phyloP scores from a whole-genome alignment of 2,113 vertebrate species.

The Riparia riparia region DNA sequence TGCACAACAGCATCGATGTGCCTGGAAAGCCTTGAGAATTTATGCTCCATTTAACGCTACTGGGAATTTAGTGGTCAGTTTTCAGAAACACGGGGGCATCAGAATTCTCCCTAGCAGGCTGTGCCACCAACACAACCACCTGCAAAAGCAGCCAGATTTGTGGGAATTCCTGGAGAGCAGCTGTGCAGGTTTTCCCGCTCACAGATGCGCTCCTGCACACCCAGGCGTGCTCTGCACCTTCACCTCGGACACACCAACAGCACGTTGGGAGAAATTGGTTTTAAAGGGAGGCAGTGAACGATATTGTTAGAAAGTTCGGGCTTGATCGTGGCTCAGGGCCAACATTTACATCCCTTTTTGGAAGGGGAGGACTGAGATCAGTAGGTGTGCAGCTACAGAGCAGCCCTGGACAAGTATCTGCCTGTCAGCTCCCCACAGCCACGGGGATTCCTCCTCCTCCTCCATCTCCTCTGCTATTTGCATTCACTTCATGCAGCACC shows the following conservation, averaged over 20 bases:
- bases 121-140: not conserved
- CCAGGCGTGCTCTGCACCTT: not conserved
- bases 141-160: not conserved
- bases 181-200: not conserved
- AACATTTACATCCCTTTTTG: not conserved
- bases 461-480: not conserved
- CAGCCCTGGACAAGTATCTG: not conserved
- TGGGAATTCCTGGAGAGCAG: not conserved
- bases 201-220: not conserved
- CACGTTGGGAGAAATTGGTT: not conserved
- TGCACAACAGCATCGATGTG: not conserved
- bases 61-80: rapidly evolving
- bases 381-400: not conserved
- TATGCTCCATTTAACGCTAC: not conserved
- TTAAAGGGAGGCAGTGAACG: not conserved
- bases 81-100: not conserved
- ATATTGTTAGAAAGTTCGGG: not conserved
- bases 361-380: not conserved
- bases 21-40: not conserved
- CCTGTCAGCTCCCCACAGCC: not conserved
- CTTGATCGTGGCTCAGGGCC: not conserved
- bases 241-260: rapidly evolving
- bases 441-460: not conserved
- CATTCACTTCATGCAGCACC: not conserved
- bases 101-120: not conserved